Percentiles rank a stretch among this genome's conserved stretches.
Conservation (phyloP, 2,113 vertebrate species). For the Neogale vison region DNA sequence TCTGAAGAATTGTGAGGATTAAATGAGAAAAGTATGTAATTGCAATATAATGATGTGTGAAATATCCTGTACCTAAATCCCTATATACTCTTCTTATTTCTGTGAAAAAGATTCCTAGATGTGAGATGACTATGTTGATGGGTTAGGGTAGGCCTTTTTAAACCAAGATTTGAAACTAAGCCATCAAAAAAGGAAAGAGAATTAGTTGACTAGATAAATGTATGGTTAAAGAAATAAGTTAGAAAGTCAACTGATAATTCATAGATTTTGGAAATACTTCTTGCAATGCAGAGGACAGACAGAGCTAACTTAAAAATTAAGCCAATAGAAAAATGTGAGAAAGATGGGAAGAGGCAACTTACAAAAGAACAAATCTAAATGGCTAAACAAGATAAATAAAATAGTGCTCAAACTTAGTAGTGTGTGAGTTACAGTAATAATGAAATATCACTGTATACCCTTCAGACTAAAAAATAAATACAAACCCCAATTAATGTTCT, state of each 20-base stretch:
- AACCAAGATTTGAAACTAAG: background rate
- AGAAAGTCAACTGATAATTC: background rate
- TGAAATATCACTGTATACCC: background rate
- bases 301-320: background rate
- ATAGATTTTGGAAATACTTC: background rate
- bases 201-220: background rate
- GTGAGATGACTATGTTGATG: background rate
- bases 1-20: background rate
- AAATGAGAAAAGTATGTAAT: background rate
- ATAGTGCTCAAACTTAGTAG: background rate
- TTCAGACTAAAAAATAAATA: background rate
- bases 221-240: background rate
- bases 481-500: background rate
- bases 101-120: background rate
- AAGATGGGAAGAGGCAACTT: background rate
- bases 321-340: background rate
- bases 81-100: background rate
- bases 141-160: background rate
- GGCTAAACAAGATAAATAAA: background rate
- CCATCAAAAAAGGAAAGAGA: background rate
- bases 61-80: background rate
- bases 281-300: background rate
- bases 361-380: background rate
- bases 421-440: background rate
- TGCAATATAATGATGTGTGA: background rate